These are phyloP conservation scores for Chloebia gouldiae DNA, from an alignment of 2,113 vertebrate species.

Conservation along the genomic window DNA sequence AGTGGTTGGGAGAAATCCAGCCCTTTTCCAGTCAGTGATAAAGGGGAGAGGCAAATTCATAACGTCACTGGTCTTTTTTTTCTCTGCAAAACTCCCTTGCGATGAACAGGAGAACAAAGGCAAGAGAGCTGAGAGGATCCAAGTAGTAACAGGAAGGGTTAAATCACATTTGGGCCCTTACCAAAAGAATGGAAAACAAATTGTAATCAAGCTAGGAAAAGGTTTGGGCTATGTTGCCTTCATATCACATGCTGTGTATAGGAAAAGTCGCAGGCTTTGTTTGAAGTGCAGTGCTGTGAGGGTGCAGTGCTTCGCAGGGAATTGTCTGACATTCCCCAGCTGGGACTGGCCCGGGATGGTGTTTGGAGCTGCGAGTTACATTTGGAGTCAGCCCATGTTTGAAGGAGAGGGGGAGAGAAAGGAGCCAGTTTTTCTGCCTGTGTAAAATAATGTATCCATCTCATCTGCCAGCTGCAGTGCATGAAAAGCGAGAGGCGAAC, in stretches of 20 bases:
- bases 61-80: neutral
- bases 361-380: neutral
- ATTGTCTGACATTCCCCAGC: slow-evolving; percentile 33
- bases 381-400: slow-evolving; percentile 38
- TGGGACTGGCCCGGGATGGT: neutral
- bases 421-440: neutral
- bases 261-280: slow-evolving; percentile 38
- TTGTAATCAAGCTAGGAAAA: neutral
- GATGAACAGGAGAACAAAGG: neutral
- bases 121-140: neutral
- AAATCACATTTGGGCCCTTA: neutral
- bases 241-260: neutral
- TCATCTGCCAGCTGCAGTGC: slow-evolving; percentile 7
- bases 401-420: slow-evolving; percentile 1
- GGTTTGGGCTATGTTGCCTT: neutral
- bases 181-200: neutral
- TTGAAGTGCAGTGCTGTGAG: slow-evolving; percentile 16
- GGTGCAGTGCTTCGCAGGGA: neutral
- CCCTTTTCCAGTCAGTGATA: neutral
- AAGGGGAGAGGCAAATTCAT: neutral
- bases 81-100: neutral
- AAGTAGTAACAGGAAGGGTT: neutral
- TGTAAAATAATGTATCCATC: neutral
- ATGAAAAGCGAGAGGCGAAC: neutral
- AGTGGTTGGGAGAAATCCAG: neutral